Conservation (phyloP, 2,888 invertebrate species). For the Drosophila borealis region DNA sequence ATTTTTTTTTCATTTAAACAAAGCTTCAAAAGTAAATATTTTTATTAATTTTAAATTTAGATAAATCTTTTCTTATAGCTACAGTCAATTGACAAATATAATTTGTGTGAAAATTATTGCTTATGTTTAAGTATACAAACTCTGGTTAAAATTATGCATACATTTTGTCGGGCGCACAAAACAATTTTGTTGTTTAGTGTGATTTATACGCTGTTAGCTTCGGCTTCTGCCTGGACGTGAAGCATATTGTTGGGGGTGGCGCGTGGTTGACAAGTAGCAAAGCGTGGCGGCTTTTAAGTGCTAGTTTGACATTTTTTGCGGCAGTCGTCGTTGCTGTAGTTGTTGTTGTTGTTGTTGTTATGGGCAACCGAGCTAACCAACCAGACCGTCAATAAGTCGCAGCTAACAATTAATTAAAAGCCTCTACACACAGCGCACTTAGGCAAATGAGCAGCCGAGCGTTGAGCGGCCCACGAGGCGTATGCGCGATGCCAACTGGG, state of each 20-base stretch:
- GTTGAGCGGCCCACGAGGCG: conserved; percentile 67
- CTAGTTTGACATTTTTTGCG: conserved; percentile 73
- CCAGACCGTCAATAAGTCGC: conserved; percentile 77
- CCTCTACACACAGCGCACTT: conserved; percentile 72
- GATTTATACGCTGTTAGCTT: conserved; percentile 29
- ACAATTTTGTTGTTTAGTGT: conserved; percentile 49
- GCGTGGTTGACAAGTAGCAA: conserved; percentile 77
- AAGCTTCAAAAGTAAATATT: too few species aligned
- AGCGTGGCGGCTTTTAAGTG: conserved; percentile 77
- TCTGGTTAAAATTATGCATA: too few species aligned
- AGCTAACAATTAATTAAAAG: conserved; percentile 77
- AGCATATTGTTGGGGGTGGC: conserved; percentile 76
- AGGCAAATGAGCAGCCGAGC: conserved; percentile 74
- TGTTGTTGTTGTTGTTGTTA: conserved; percentile 45
- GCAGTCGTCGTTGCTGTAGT: conserved; percentile 24
- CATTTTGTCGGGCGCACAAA: too few species aligned
- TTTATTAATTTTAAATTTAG: too few species aligned
- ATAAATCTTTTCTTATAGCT: too few species aligned
- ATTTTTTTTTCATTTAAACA: too few species aligned
- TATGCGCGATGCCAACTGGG: conserved; percentile 72
- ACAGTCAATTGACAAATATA: too few species aligned
- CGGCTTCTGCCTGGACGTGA: conserved; percentile 56
- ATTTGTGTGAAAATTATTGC: neutral
- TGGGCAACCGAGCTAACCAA: conserved; percentile 68
- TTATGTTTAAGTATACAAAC: too few species aligned